Conservation (phyloP, 2,113 vertebrate species). For the Cryptomyrus ogoouensis region DNA sequence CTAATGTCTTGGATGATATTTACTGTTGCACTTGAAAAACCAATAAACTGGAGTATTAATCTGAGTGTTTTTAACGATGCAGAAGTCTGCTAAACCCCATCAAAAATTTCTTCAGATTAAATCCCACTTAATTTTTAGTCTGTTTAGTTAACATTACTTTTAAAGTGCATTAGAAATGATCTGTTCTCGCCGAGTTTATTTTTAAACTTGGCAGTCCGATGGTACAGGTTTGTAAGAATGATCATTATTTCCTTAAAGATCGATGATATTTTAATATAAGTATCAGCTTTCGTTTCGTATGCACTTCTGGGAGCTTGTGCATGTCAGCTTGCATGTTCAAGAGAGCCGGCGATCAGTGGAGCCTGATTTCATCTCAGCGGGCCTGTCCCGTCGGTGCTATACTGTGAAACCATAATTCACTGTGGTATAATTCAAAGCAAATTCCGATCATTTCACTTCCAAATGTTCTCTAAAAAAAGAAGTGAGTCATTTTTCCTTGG, state of each 20-base stretch:
- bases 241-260: neutral
- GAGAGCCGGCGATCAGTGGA: neutral
- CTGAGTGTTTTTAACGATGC: neutral
- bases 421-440: neutral
- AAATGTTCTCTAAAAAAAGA: neutral
- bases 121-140: neutral
- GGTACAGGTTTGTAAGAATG: neutral
- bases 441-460: neutral
- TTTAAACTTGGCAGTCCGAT: neutral
- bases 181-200: neutral
- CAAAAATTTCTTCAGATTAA: neutral
- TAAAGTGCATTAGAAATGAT: neutral
- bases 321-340: neutral
- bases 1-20: neutral
- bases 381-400: neutral
- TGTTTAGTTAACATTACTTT: neutral
- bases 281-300: neutral
- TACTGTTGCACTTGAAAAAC: neutral
- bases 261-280: neutral
- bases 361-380: neutral
- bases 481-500: conserved; percentile 14
- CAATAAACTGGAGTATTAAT: neutral
- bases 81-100: neutral
- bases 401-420: neutral
- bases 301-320: neutral